Conservation (phyloP, 2,797 vertebrate genomes). For the Microctenopoma steveboyesi region DNA sequence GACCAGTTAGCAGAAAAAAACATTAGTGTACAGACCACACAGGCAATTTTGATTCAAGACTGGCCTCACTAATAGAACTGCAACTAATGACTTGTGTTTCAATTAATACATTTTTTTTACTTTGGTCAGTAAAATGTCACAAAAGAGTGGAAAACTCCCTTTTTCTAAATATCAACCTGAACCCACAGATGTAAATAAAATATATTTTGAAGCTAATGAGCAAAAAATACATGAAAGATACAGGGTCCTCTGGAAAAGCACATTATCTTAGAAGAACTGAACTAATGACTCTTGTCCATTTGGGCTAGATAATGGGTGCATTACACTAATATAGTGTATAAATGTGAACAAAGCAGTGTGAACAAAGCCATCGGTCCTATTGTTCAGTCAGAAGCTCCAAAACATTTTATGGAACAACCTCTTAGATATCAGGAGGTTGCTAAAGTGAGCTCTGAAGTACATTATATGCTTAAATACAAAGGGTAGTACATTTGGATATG, state of each 20-base stretch:
- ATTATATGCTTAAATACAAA: conserved; percentile 3
- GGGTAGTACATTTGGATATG: neutral
- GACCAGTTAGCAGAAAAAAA: neutral
- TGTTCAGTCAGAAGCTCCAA: neutral
- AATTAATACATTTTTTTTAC: too few relatives aligned
- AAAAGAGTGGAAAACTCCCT: too few relatives aligned
- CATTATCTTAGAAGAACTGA: neutral
- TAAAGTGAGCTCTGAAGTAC: conserved; percentile 22
- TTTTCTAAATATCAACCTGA: too few relatives aligned
- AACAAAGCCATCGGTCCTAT: neutral
- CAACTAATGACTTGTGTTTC: too few relatives aligned
- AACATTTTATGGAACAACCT: conserved; percentile 12
- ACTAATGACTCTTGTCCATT: neutral
- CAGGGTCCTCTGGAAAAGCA: neutral
- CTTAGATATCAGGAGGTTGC: neutral
- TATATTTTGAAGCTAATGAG: too few relatives aligned
- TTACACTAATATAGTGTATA: neutral
- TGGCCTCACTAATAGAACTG: too few relatives aligned
- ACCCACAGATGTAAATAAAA: too few relatives aligned
- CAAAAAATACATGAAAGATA: too few relatives aligned
- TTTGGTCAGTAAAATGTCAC: too few relatives aligned
- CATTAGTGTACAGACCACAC: too few relatives aligned
- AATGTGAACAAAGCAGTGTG: neutral
- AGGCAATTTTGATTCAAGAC: too few relatives aligned
- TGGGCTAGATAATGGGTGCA: neutral